Percentiles rank a stretch among this genome's conserved stretches.
phyloP scores from a whole-genome alignment of 2,797 vertebrate species.

The Adelosebastes latens region DNA sequence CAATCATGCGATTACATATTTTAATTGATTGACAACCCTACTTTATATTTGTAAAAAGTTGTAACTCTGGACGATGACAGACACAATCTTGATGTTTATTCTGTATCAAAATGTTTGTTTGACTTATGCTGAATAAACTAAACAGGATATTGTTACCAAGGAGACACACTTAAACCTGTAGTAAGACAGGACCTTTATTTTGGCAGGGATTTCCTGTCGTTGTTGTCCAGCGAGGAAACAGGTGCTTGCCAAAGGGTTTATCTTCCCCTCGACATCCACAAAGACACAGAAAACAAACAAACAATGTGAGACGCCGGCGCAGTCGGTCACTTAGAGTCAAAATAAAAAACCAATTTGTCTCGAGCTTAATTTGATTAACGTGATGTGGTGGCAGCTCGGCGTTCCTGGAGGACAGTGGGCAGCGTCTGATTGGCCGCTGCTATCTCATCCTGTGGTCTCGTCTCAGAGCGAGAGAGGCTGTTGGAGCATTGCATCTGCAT shows the following conservation, averaged over 20 bases:
- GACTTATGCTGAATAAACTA: neutral
- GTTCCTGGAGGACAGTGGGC: constrained; percentile 1
- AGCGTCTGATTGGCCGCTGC: constrained; percentile 6
- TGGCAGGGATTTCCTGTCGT: constrained; percentile 39
- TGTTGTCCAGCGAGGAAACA: constrained; percentile 47
- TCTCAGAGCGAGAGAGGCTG: constrained; percentile 15
- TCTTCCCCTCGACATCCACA: constrained; percentile 5
- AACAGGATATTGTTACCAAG: neutral
- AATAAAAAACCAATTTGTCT: neutral
- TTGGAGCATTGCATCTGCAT: constrained; percentile 37
- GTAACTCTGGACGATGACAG: neutral
- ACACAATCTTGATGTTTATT: neutral
- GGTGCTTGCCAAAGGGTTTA: constrained; percentile 31
- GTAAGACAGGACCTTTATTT: constrained; percentile 46
- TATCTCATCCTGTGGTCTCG: constrained; percentile 40
- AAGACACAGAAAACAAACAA: constrained; percentile 10
- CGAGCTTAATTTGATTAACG: neutral
- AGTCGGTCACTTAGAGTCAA: neutral
- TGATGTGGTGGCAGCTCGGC: neutral
- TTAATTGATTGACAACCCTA: too few relatives aligned
- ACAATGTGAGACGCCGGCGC: neutral
- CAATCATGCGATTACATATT: too few relatives aligned
- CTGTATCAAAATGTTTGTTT: neutral
- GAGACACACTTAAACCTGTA: neutral
- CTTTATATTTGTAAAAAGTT: too few relatives aligned